Conservation (phyloP, 2,113 vertebrate species). For the Sapajus apella region DNA sequence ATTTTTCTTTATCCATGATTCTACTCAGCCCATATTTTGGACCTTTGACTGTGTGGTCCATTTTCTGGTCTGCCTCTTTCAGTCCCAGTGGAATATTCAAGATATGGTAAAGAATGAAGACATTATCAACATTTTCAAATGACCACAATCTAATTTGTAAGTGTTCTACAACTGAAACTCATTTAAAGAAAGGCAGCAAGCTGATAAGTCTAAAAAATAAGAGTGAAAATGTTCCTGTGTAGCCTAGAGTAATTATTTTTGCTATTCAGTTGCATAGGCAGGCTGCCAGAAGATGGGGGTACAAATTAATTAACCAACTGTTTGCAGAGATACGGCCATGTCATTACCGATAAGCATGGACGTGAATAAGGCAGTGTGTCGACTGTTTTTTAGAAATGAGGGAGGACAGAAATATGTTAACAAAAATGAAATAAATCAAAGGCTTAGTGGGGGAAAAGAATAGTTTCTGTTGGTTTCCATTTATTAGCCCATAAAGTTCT, state of each 20-base stretch:
- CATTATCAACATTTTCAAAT: background rate
- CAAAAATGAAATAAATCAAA: conserved; percentile 47
- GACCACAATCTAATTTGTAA: conserved; percentile 25
- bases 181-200: background rate
- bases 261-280: conserved; percentile 31
- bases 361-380: background rate
- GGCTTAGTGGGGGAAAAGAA: background rate
- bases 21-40: background rate
- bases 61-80: background rate
- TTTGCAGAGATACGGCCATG: conserved; percentile 48
- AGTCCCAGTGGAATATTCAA: background rate
- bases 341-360: conserved; percentile 56
- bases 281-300: conserved; percentile 58
- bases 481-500: background rate
- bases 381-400: conserved; percentile 58
- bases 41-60: background rate
- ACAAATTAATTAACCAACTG: conserved; percentile 68
- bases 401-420: conserved; percentile 49
- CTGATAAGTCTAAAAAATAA: conserved; percentile 21
- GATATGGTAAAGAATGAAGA: background rate
- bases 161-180: background rate
- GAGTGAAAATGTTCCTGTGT: background rate
- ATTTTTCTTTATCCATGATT: background rate
- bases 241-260: conserved; percentile 54
- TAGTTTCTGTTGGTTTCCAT: background rate